A percentile compares a stretch with the other conserved stretches of the same genome.
phyloP scores from a whole-genome alignment of 2,113 vertebrate species.

The Oceanodroma tethys region DNA sequence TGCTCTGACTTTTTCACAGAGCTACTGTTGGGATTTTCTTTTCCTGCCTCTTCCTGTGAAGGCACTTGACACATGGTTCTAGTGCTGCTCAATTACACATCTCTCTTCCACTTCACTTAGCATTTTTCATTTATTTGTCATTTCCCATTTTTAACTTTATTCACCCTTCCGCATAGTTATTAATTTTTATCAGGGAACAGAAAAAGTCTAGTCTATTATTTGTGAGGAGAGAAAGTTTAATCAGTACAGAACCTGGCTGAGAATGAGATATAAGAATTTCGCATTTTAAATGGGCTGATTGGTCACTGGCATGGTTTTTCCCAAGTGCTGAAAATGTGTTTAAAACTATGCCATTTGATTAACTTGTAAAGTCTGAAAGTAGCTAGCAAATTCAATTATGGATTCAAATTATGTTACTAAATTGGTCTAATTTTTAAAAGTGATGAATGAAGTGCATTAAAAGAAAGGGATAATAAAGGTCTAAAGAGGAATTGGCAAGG shows the following conservation, averaged over 20 bases:
- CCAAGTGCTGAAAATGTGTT: constrained; percentile 42
- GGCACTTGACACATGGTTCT: constrained; percentile 57
- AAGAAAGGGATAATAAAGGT: constrained; percentile 44
- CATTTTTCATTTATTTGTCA: constrained; percentile 72
- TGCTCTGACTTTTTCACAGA: constrained; percentile 9
- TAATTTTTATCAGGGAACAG: constrained; percentile 45
- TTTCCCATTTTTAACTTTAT: constrained; percentile 68
- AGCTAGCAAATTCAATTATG: constrained; percentile 77
- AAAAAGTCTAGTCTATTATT: constrained; percentile 30
- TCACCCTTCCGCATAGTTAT: constrained; percentile 41
- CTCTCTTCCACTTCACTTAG: constrained; percentile 66
- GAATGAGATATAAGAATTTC: not conserved
- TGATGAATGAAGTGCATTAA: constrained; percentile 71
- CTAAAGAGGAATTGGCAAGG: constrained; percentile 48
- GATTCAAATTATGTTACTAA: constrained; percentile 75
- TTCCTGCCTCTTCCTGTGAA: constrained; percentile 14
- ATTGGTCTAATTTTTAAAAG: constrained; percentile 76
- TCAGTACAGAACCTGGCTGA: constrained; percentile 33
- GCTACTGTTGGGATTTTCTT: constrained; percentile 11
- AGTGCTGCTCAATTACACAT: constrained; percentile 59
- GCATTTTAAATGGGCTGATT: constrained; percentile 31
- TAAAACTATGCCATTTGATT: constrained; percentile 66
- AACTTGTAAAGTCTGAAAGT: constrained; percentile 69
- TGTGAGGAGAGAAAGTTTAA: constrained; percentile 51
- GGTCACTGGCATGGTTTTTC: not conserved